Conservation (phyloP, 1,140 invertebrate genomes). For the Manduca sexta region DNA sequence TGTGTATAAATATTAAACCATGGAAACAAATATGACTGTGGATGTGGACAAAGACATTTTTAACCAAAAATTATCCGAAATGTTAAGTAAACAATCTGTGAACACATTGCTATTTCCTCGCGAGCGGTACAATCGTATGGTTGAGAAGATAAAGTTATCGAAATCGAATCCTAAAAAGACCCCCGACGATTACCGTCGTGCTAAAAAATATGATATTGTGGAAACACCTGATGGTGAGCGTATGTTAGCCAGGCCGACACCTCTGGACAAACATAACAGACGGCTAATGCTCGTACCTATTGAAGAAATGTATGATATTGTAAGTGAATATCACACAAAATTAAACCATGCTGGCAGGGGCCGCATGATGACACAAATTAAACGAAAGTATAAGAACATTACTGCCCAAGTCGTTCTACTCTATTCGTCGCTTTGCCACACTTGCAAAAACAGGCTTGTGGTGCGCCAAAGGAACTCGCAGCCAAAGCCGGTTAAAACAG, state of each 20-base stretch:
- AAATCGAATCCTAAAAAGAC: constrained; percentile 24
- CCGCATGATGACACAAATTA: constrained; percentile 31
- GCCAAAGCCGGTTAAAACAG: not conserved
- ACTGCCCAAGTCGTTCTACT: constrained; percentile 31
- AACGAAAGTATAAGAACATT: constrained; percentile 35
- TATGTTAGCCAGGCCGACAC: constrained; percentile 11
- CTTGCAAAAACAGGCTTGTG: constrained; percentile 3
- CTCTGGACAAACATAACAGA: constrained; percentile 10
- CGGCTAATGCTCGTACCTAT: constrained; percentile 27
- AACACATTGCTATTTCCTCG: constrained; percentile 25
- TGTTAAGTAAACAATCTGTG: constrained; percentile 13
- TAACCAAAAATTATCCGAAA: constrained; percentile 25
- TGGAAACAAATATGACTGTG: constrained; percentile 20
- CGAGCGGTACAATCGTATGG: constrained; percentile 22
- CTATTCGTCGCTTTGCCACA: constrained; percentile 34
- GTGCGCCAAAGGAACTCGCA: not conserved
- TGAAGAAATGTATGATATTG: constrained; percentile 40
- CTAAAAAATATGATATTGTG: constrained; percentile 31
- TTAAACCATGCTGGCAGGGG: constrained; percentile 34
- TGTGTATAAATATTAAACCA: not conserved
- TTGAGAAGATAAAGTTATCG: constrained; percentile 28
- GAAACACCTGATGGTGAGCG: constrained; percentile 28
- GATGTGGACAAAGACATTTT: constrained; percentile 37
- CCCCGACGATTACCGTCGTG: constrained; percentile 26
- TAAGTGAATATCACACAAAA: constrained; percentile 30